phyloP scores from a whole-genome alignment of 2,888 invertebrate species.

The Sphinx pinastri region DNA sequence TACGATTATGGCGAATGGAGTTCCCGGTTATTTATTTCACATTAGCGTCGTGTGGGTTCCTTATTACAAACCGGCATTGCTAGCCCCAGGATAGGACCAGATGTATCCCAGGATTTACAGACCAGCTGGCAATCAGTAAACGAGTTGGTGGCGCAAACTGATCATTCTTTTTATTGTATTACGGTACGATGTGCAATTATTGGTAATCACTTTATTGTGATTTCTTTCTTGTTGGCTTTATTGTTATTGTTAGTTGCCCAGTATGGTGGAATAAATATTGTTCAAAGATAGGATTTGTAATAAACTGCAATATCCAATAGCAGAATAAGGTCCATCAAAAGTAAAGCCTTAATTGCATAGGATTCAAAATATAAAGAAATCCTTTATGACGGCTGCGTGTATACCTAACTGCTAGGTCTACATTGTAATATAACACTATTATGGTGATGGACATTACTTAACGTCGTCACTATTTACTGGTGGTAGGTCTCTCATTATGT shows the following conservation, averaged over 20 bases:
- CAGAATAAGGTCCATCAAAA: too few species aligned
- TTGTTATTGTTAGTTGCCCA: neutral
- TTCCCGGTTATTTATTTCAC: conserved; percentile 23
- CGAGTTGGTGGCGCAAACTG: neutral
- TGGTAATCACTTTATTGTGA: neutral
- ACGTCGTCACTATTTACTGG: neutral
- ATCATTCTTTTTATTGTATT: neutral
- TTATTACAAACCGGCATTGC: conserved; percentile 9
- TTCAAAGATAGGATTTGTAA: too few species aligned
- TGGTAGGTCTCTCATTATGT: too few species aligned
- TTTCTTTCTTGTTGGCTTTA: neutral
- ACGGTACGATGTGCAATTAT: neutral
- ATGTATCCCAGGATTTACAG: neutral
- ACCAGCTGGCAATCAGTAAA: neutral
- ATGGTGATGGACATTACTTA: neutral
- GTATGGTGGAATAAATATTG: too few species aligned
- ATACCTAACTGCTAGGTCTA: too few species aligned
- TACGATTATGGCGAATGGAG: conserved; percentile 1
- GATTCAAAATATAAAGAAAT: too few species aligned
- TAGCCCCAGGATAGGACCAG: conserved; percentile 13
- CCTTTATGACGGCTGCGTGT: too few species aligned
- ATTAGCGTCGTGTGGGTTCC: conserved; percentile 20
- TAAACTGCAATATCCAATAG: too few species aligned
- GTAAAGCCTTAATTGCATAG: too few species aligned
- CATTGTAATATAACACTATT: too few species aligned